Evolutionary conservation across 2,113 vertebrate genomes (phyloP), one percentile per base, ranked within the genome.

Genomic region (Hippotragus niger): DNA sequence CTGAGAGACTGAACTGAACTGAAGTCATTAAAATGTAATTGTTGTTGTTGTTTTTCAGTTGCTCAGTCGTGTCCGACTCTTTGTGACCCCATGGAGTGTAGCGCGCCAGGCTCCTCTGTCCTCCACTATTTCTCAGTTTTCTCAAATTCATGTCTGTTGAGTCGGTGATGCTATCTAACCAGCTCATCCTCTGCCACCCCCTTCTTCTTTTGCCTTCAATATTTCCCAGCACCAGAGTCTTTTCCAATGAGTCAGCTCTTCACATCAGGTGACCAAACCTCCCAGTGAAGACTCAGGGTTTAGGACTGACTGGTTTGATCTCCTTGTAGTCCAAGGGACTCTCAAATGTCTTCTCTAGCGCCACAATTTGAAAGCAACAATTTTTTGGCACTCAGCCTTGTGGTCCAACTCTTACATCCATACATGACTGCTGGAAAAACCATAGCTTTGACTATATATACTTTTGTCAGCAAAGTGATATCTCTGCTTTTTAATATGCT

Each of bases 21-120:
- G 64, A 67, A 67, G 64, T 40, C 19, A 40, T 71, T 40, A 71
- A 71, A 23, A 71, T 40, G 36, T 40, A 71, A 36, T 23, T 71
- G 67, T 12, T 2, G 5, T 71, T 67, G 33, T 36, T 19, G 2
- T 67, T 36, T 31, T 5, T 58, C 25, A 67, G 64, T 5, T 40
- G 19, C 67, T 71, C 36, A 71, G 67, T 71, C 5, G 0, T 71
- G 2, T 71, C 67, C 0, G 5, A 23, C n/a, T 71, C n/a, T 71
- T 23, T 71, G 67, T 71, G 67, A 71, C 67, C n/a, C 19, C 67
- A 23, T 6, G n/a, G n/a, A 71, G 17, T 40, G 9, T 71, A 71
- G 19, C 12, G n/a, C 0, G 0, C n/a, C 67, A 71, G n/a, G 67
- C n/a, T 71, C 67, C 19, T 40, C 10, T 40, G n/a, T 40, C n/a